Evolutionary conservation across 2,888 invertebrate genomes (phyloP), one percentile per base, ranked within the genome.

Genomic region (Erebia epiphron): DNA sequence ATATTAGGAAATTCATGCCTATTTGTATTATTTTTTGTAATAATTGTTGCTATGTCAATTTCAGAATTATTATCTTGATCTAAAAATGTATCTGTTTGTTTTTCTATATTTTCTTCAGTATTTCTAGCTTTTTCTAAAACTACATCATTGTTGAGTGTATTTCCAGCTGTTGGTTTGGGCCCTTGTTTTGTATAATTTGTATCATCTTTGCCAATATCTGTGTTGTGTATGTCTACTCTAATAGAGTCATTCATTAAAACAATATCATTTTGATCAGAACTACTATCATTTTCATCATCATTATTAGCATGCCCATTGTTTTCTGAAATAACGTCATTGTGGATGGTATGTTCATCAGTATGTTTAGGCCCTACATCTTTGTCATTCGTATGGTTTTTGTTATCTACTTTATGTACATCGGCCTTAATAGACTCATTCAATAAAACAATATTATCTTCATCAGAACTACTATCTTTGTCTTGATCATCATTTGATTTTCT

Each of bases 171-270:
- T 54, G 26, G 52, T 49, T 56, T 58, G 35, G 35, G 35, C 14
- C 61, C 21, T 50, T 21, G 46, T 57, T 73, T 67, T 61, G 63
- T 43, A 67, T 41, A 54, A 58, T 26, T 67, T 14, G 8, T 63
- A 50, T 66, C 1, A 49, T 66, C 50, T 60, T 50, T 8, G 3
- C 21, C 21, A 16, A 13, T 60, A 60, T 60, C 35, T 16, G 57
- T n/a, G 50, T 67, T 67, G 67, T 83, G 78, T 56, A 80, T 70
- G 77, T 82, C 79, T 65, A 78, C 80, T 61, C 69, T 70, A n/a
- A 82, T 21, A 21, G 18, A 13, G 10, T 60, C 73, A 73, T 76
- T 80, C 1, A 81, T 69, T 49, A 69, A 41, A 16, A 70, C 4
- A 21, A 10, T 11, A 13, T 4, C 56, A 21, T 21, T 2, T 21